Evolutionary conservation across 2,113 vertebrate genomes (phyloP).

Genomic region (Coryphaenoides rupestris): DNA sequence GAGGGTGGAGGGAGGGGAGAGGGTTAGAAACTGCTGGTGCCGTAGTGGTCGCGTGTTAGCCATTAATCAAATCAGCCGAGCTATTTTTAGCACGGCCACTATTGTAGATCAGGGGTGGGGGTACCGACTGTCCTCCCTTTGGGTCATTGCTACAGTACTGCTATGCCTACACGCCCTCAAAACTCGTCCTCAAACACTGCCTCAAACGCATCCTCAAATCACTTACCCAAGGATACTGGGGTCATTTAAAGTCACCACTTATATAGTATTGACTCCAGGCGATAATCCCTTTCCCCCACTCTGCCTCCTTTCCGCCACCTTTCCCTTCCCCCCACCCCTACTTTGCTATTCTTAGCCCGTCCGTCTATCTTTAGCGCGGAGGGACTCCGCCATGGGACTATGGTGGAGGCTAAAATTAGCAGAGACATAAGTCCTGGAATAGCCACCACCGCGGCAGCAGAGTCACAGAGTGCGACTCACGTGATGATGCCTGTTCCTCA

Average conservation of each 20-base stretch:
- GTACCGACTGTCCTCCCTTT: conserved; percentile 19
- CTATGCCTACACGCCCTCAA: no score
- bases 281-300: conserved; percentile 25
- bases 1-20: neutral
- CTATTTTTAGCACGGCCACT: conserved; percentile 49
- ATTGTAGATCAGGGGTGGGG: no score
- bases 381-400: conserved; percentile 14
- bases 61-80: conserved; percentile 38
- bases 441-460: conserved; percentile 25
- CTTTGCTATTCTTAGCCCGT: conserved; percentile 20
- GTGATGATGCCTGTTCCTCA: no score
- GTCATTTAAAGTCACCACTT: no score
- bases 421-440: conserved; percentile 44
- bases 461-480: conserved; percentile 1
- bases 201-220: no score
- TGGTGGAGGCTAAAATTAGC: conserved; percentile 59
- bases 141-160: conserved; percentile 43
- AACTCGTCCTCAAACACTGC: no score
- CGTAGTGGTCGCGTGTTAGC: conserved; percentile 37
- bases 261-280: conserved; percentile 18
- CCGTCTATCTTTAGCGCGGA: conserved; percentile 62
- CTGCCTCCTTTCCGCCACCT: conserved; percentile 16
- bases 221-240: no score
- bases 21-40: conserved; percentile 18
- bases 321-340: conserved; percentile 14